Base-by-base conservation (phyloP, 2,888 invertebrate species). In the Lasioglossum marginatum region DNA sequence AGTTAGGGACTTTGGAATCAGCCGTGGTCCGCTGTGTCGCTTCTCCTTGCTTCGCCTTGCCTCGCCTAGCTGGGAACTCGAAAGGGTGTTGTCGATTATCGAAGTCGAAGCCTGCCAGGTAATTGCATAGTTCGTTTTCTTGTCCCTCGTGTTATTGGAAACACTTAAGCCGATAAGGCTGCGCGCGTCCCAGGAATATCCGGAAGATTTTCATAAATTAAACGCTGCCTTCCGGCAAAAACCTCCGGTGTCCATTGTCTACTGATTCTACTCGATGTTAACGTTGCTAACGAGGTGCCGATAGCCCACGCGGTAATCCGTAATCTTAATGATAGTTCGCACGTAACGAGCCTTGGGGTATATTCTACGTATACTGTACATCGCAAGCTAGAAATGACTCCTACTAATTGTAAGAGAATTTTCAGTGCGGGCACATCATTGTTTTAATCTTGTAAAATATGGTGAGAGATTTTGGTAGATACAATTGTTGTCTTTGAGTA, bases 111-210 rank as follows among this genome's bases (percentile, higher is more conserved):
- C 88, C 87, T 83, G 86, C 81, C 84, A 79, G 87, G 88, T 91
- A 91, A 91, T 91, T 89, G 91, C 92, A 91, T 90, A 92, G 92
- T 91, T 89, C 88, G 88, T 89, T 88, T 88, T 88, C 88, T 86
- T 89, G 87, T 87, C 80, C 87, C 84, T 88, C 73, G 81, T 89
- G 87, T 90, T 91, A 90, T 89, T 85, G 89, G 90, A 83, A 86
- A 86, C 87, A 83, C 84, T 80, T 83, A 82, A 81, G 77, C 90
- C 77, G 81, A 79, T 85, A 85, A 84, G 85, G 85, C 85, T 76
- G 40, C 27, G 66, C 76, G 23, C 19, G 40, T 43, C 63, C 45
- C 27, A n/a, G 34, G n/a, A 45, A 57, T 45, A 75, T 66, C 57
- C 77, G 31, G 57, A 31, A 37, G 73, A 84, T 85, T 74, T 79